Evolutionary conservation across 2,113 vertebrate species (phyloP).

Genomic region (Hyaena hyaena): DNA sequence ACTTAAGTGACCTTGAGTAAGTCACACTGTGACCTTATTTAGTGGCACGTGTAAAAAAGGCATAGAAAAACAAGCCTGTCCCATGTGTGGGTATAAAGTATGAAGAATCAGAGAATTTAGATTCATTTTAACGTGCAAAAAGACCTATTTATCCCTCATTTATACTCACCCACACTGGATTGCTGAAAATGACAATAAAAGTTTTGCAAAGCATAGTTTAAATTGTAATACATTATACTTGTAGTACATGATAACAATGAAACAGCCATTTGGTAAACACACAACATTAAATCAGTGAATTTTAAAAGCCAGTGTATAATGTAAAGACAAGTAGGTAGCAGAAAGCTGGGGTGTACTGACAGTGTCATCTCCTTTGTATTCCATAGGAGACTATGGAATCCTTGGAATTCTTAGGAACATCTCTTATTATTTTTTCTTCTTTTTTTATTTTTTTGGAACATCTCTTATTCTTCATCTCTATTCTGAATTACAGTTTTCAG

Average conservation of each 20-base stretch:
- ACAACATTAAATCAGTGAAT: background rate
- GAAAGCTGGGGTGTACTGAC: rapidly evolving
- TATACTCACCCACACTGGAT: background rate
- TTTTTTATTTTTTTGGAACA: too few species aligned
- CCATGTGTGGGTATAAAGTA: background rate
- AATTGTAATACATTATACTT: background rate
- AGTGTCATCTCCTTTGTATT: background rate
- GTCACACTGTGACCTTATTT: background rate
- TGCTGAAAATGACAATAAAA: background rate
- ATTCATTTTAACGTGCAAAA: background rate
- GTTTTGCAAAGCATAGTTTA: background rate
- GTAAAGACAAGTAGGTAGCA: background rate
- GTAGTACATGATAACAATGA: background rate
- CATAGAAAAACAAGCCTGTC: conserved; percentile 26
- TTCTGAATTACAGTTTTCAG: background rate
- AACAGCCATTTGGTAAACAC: background rate
- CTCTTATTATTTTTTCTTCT: background rate
- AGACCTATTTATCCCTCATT: background rate
- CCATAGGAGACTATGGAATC: background rate
- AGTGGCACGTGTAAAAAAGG: background rate
- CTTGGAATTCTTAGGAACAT: background rate
- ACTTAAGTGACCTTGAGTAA: conserved; percentile 1
- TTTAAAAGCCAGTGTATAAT: background rate
- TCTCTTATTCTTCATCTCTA: background rate
- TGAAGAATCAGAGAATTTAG: conserved; percentile 18